Evolutionary conservation across 2,888 invertebrate species (phyloP), one percentile per base, ranked within the genome.

Genomic region (Beris chalybata): DNA sequence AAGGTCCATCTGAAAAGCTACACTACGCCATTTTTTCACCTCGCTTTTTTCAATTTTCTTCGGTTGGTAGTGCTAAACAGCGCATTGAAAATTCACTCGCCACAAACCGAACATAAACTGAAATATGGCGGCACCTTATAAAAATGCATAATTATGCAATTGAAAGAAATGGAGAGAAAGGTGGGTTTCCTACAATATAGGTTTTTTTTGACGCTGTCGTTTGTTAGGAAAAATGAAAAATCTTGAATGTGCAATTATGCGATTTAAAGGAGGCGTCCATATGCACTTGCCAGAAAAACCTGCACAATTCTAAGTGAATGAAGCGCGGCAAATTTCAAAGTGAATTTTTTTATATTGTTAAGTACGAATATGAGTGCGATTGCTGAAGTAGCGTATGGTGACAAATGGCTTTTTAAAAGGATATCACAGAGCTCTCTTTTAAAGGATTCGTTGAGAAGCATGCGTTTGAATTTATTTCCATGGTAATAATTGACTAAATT

Each of bases 131-230:
- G 59, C 67, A 59, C 52, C 47, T 48, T 58, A 43, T 52, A 50
- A 54, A 64, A 64, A 65, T 65, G 68, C 65, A 68, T 68, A 68
- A 68, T 68, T 68, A 68, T 64, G 65, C 68, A 65, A 65, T 68
- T 68, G 65, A 64, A 68, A 64, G 56, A 61, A 50, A 61, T 38
- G 61, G 61, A 22, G 52, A 61, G 31, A 15, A 52, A 38, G 9
- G 38, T 22, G 22, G 22, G 1, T 22, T 22, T 22, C 3, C 22
- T 22, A 22, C 22, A 2, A 3, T 7, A 3, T 7, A 3, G 38
- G 9, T 38, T 38, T 38, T 32, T 9, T 38, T 7, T 38, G 38
- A 22, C 22, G 38, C 1, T 38, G 38, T 38, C 9, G 38, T 38
- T 38, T 9, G 38, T 22, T 22, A 22, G n/a, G 47, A 67, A 61